Conservation (phyloP, 2,113 vertebrate species). For the Caretta caretta region DNA sequence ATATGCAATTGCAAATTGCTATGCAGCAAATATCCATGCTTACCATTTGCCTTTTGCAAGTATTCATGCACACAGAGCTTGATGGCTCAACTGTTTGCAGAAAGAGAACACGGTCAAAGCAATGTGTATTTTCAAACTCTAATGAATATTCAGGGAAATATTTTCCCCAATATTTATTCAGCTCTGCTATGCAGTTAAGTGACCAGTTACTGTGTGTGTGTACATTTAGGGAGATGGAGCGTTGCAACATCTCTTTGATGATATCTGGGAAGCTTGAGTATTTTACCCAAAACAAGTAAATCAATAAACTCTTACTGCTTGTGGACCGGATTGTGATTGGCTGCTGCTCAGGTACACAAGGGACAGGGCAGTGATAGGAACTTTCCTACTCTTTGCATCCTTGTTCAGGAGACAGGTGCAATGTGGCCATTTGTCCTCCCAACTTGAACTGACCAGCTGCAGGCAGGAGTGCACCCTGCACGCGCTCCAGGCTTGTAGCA, state of each 20-base stretch:
- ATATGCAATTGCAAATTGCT: neutral
- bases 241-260: rapidly evolving
- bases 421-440: neutral
- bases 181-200: neutral
- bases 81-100: neutral
- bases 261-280: neutral
- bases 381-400: neutral
- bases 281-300: neutral
- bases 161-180: neutral
- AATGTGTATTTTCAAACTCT: neutral
- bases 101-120: constrained; percentile 6
- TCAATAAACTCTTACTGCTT: neutral
- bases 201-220: rapidly evolving
- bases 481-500: neutral
- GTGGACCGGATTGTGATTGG: neutral
- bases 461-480: too few species aligned
- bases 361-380: neutral
- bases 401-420: neutral
- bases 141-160: constrained; percentile 1
- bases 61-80: rapidly evolving
- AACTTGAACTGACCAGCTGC: neutral
- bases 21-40: neutral
- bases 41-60: neutral
- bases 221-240: neutral
- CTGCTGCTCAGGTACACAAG: neutral